Percentiles rank a stretch among this genome's conserved stretches.
Evolutionary conservation across 2,113 vertebrate species (phyloP).

Genomic region (Dasyprocta punctata): DNA sequence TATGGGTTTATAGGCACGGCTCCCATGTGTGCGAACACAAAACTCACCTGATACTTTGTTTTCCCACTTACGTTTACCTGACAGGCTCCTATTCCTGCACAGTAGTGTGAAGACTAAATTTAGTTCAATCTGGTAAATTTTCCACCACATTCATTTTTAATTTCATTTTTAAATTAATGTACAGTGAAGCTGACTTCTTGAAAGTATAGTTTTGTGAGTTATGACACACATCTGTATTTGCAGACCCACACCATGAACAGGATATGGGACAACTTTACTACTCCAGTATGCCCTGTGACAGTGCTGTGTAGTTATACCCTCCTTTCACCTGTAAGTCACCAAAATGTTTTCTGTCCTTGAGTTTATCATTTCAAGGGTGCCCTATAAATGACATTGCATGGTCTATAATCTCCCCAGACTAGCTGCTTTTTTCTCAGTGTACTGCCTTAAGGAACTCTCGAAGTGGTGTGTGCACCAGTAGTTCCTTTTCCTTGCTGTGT

Average conservation of each 20-base stretch:
- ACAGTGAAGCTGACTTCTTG: not conserved
- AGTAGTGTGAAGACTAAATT: constrained; percentile 71
- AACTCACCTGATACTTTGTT: not conserved
- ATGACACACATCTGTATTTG: not conserved
- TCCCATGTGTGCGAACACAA: not conserved
- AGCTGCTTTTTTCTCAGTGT: not conserved
- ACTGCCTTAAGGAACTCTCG: not conserved
- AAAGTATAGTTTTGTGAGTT: not conserved
- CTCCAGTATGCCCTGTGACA: too few species aligned
- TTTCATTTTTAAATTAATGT: constrained; percentile 18
- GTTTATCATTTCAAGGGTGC: not conserved
- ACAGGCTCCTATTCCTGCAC: constrained; percentile 11
- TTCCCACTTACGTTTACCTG: constrained; percentile 7
- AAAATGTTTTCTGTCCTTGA: not conserved
- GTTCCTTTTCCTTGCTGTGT: not conserved
- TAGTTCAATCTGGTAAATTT: constrained; percentile 60
- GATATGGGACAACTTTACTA: not conserved
- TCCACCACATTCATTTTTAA: constrained; percentile 3
- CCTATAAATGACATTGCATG: not conserved
- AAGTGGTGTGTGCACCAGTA: not conserved
- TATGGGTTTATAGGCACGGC: not conserved
- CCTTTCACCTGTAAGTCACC: too few species aligned
- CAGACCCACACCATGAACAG: not conserved
- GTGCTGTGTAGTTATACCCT: not conserved
- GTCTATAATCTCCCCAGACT: not conserved